These are phyloP conservation scores for Melanitta fusca DNA, from an alignment of 2,797 vertebrate species.

Conservation along the genomic window DNA sequence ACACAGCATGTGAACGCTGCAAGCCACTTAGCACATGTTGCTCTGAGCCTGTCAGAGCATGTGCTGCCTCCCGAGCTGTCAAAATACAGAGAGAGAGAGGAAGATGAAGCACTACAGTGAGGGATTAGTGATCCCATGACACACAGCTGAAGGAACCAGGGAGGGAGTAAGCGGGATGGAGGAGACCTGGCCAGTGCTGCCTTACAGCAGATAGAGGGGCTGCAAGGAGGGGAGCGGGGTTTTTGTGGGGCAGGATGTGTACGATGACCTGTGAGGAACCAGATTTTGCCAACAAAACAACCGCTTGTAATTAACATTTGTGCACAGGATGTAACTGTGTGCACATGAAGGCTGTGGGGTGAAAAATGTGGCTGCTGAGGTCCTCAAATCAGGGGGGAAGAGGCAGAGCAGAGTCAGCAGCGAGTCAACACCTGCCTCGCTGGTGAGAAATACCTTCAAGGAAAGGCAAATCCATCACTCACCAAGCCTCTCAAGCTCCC, in stretches of 20 bases:
- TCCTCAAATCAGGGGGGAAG: not conserved
- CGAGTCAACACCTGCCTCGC: not conserved
- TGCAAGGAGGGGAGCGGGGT: not conserved
- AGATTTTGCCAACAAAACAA: not conserved
- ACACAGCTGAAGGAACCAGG: not conserved
- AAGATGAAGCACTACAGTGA: not conserved
- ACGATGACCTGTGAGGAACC: not conserved
- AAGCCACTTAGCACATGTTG: rapidly evolving
- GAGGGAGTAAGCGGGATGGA: not conserved
- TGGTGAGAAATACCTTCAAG: not conserved
- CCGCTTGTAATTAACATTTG: not conserved
- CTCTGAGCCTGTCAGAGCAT: not conserved
- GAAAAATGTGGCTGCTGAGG: not conserved
- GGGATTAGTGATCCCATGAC: not conserved
- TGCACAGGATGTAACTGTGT: rapidly evolving
- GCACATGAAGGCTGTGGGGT: not conserved
- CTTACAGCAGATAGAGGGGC: rapidly evolving
- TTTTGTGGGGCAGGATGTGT: not conserved
- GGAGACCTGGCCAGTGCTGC: not conserved
- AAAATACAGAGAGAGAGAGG: not conserved
- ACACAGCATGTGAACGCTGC: not conserved
- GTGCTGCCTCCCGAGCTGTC: conserved; percentile 20
- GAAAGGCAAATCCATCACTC: not conserved
- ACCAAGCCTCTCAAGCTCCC: not conserved
- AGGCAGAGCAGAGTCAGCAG: not conserved